Base-by-base conservation (phyloP, 2,113 vertebrate genomes). In the Pomatostomus ruficeps region DNA sequence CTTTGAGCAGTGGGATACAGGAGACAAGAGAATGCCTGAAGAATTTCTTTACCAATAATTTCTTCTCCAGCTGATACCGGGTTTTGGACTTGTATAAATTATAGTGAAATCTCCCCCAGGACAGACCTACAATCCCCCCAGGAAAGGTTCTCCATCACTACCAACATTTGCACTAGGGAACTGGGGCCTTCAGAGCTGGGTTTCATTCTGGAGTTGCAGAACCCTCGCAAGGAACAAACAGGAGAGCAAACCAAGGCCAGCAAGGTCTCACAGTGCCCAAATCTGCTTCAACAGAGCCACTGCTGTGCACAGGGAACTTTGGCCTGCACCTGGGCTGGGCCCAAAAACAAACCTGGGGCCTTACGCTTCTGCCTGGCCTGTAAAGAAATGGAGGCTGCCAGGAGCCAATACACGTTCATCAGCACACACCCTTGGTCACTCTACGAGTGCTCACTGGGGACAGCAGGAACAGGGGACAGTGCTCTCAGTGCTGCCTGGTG, bases 171-270 rank as follows among this genome's bases (percentile, higher is more conserved):
- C 36, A 52, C 10, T 33, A 36, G 7, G 4, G 24, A 61, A 13
- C 21, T 16, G 18, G 24, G 26, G 19, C 14, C 11, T 75, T 21
- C 0, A 42, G 33, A 4, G n/a, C 4, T 63, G 28, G 5, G 14
- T 85, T 65, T 55, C 14, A 15, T 48, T 7, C 10, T 3, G 2
- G 52, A 24, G 3, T 49, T 63, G 49, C 38, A 88, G 31, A 76
- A 23, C 4, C 8, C 43, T 35, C 35, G 14, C 2, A 5, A 36
- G 31, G 31, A 22, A 42, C 26, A 3, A 82, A 59, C 2, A 43
- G 31, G 31, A 76, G n/a, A 35, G 11, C 1, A 20, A 66, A 63
- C 4, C 65, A 62, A 22, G 49, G 42, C 7, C 62, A 82, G 49
- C 0, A 1, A 63, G 18, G 61, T 42, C 36, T 65, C 31, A 9